A percentile compares a stretch with the other conserved stretches of the same genome.
These are phyloP conservation scores for Spondyliosoma cantharus DNA, from an alignment of 2,797 vertebrate genomes.

Conservation along the genomic window DNA sequence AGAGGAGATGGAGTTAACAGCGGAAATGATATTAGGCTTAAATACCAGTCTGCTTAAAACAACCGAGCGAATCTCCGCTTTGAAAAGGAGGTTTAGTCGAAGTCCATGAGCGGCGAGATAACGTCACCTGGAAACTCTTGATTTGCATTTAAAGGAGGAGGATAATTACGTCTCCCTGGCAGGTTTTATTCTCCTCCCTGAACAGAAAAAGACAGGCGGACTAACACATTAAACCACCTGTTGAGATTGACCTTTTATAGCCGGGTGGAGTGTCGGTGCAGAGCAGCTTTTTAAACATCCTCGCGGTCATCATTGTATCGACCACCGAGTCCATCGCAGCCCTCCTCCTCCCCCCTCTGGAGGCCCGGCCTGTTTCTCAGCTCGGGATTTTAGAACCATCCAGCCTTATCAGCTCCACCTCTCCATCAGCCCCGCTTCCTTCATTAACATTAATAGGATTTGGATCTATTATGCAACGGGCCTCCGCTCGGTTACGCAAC, in stretches of 20 bases:
- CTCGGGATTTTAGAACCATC: constrained; percentile 50
- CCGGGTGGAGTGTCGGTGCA: constrained; percentile 28
- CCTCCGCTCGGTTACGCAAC: constrained; percentile 69
- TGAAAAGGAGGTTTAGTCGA: not conserved
- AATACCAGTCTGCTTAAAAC: constrained; percentile 13
- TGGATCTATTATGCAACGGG: constrained; percentile 79
- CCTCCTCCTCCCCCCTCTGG: not conserved
- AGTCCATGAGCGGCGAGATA: constrained; percentile 9
- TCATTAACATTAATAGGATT: constrained; percentile 82
- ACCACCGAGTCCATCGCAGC: constrained; percentile 34
- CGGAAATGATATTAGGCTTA: constrained; percentile 7
- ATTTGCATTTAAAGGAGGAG: constrained; percentile 50
- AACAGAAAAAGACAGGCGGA: constrained; percentile 9
- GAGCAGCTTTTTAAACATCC: constrained; percentile 38
- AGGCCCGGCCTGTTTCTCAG: constrained; percentile 46
- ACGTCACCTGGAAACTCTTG: not conserved
- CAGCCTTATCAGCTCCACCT: constrained; percentile 61
- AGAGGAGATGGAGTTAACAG: constrained; percentile 17
- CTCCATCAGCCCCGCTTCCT: constrained; percentile 65
- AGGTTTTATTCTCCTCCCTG: not conserved
- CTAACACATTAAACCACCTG: constrained; percentile 25
- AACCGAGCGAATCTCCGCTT: not conserved
- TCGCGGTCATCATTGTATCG: constrained; percentile 30
- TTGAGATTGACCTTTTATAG: constrained; percentile 35
- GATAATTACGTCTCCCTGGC: constrained; percentile 1